Conservation (phyloP, 2,113 vertebrate genomes). For the Eublepharis macularius region DNA sequence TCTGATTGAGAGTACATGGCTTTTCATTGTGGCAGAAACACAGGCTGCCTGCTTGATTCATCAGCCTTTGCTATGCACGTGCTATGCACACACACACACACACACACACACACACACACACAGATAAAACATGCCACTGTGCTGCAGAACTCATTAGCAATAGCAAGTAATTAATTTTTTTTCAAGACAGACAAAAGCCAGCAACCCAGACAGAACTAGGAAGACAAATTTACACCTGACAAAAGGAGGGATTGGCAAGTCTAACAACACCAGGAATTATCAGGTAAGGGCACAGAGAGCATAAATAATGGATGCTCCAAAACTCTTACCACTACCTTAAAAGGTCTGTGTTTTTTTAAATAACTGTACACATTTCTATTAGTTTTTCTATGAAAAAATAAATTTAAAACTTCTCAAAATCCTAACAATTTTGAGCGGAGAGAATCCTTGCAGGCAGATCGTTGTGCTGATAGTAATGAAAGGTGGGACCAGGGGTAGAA, state of each 20-base stretch:
- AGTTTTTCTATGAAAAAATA: constrained; percentile 58
- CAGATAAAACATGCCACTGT: constrained; percentile 32
- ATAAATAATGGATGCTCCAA: constrained; percentile 73
- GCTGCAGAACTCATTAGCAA: constrained; percentile 65
- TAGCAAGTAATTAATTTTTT: constrained; percentile 52
- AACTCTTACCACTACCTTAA: constrained; percentile 62
- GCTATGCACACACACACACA: constrained; percentile 15
- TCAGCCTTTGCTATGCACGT: constrained; percentile 23
- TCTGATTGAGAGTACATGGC: constrained; percentile 51
- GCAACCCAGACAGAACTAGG: constrained; percentile 66
- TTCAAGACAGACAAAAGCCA: constrained; percentile 23
- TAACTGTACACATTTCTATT: constrained; percentile 67
- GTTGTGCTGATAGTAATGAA: not conserved
- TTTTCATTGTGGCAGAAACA: constrained; percentile 31
- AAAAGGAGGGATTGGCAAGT: constrained; percentile 72
- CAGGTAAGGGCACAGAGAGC: constrained; percentile 60
- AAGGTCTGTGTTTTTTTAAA: constrained; percentile 66
- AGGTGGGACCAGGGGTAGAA: not conserved
- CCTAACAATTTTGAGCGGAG: constrained; percentile 3
- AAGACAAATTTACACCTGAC: constrained; percentile 70
- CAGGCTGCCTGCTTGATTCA: constrained; percentile 29
- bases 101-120: not conserved
- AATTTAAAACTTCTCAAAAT: constrained; percentile 54
- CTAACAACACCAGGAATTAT: constrained; percentile 69
- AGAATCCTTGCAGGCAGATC: not conserved